phyloP scores from a whole-genome alignment of 2,797 vertebrate genomes.

The Micromesistius poutassou region DNA sequence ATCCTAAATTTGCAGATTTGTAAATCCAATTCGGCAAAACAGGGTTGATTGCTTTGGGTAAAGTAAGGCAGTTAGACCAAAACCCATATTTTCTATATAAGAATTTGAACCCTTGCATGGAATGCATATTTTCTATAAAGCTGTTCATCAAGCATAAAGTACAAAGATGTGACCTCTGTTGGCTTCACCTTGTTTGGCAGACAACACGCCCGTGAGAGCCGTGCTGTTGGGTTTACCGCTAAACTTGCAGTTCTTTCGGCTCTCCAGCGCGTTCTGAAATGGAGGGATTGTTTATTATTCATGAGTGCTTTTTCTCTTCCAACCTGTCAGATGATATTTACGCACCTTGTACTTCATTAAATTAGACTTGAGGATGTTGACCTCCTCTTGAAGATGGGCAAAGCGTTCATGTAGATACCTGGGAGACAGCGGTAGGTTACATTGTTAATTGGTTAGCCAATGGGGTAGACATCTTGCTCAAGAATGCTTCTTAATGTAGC shows the following conservation, averaged over 20 bases:
- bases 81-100: no score
- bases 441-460: not conserved
- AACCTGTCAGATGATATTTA: not conserved
- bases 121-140: not conserved
- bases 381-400: conserved; percentile 91
- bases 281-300: not conserved
- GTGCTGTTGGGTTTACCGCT: conserved; percentile 84
- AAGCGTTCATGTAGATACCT: conserved; percentile 96
- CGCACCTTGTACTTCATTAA: conserved; percentile 94
- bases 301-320: no score
- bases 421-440: conserved; percentile 36
- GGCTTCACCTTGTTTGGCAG: conserved; percentile 91
- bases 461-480: not conserved
- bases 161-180: not conserved
- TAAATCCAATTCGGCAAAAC: not conserved
- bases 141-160: not conserved
- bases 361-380: conserved; percentile 88
- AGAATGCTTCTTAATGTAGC: not conserved
- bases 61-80: no score
- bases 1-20: not conserved
- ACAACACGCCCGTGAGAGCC: conserved; percentile 91
- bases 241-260: conserved; percentile 85
- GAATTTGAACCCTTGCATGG: not conserved
- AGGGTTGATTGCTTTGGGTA: not conserved
- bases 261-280: conserved; percentile 88